Percentiles rank a stretch among this genome's conserved stretches.
These are phyloP conservation scores for Megalops atlanticus DNA, from an alignment of 2,113 vertebrate genomes.

Conservation along the genomic window DNA sequence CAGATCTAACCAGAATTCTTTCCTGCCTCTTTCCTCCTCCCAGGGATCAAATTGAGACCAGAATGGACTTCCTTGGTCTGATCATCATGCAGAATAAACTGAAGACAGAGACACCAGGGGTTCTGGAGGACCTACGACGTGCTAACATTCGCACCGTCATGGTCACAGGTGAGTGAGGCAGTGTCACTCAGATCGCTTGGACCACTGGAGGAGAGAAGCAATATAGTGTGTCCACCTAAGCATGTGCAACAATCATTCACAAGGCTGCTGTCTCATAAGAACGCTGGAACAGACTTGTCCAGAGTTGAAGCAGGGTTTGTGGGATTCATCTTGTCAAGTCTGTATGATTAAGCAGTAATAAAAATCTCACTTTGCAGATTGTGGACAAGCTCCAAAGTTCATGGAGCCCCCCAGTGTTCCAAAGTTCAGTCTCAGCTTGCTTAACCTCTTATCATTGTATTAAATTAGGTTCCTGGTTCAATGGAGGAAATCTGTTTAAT, in stretches of 20 bases:
- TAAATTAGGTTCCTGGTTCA: too few species aligned
- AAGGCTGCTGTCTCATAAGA: too few species aligned
- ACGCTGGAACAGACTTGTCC: too few species aligned
- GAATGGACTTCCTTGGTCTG: slow-evolving; percentile 94
- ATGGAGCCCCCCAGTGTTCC: neutral
- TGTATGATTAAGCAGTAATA: slow-evolving; percentile 29
- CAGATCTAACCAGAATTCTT: neutral
- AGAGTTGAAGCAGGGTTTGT: neutral
- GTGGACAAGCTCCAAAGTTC: slow-evolving; percentile 30
- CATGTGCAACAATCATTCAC: too few species aligned
- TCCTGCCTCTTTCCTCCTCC: neutral
- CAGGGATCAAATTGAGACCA: slow-evolving; percentile 90
- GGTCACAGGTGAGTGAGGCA: slow-evolving; percentile 85
- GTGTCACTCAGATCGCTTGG: too few species aligned
- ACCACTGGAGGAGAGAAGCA: neutral
- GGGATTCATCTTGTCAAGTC: neutral
- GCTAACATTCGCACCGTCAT: slow-evolving; percentile 96
- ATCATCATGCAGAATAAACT: slow-evolving; percentile 98
- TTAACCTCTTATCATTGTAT: too few species aligned
- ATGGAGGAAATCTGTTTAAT: too few species aligned
- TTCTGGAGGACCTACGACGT: slow-evolving; percentile 84
- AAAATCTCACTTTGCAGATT: slow-evolving; percentile 33
- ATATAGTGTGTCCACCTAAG: too few species aligned
- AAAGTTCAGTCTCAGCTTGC: too few species aligned
- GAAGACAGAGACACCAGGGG: slow-evolving; percentile 87